These are phyloP conservation scores for Drosophila nigricruria DNA, from an alignment of 2,888 invertebrate species.

Conservation along the genomic window DNA sequence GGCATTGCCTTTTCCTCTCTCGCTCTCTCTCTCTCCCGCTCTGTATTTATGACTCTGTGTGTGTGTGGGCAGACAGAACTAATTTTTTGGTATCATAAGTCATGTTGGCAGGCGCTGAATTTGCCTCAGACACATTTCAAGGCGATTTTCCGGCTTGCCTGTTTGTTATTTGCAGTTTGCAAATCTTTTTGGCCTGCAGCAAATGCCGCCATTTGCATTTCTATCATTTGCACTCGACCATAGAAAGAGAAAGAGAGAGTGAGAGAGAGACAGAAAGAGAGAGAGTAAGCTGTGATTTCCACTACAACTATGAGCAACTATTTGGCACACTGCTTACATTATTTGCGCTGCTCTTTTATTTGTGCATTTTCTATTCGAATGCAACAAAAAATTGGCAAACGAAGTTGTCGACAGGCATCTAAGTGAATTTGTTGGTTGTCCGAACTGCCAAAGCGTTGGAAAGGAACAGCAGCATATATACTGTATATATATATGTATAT, in stretches of 20 bases:
- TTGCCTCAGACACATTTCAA: constrained; percentile 75
- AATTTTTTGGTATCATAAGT: constrained; percentile 62
- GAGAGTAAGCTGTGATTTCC: constrained; percentile 11
- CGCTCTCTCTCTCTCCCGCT: not conserved
- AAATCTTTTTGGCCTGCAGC: constrained; percentile 43
- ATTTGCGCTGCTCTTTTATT: constrained; percentile 50
- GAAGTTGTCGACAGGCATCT: constrained; percentile 67
- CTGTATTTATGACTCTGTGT: constrained; percentile 15
- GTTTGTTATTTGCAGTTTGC: constrained; percentile 54
- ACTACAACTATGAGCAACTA: constrained; percentile 37
- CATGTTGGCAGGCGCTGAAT: constrained; percentile 58
- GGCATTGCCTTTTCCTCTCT: constrained; percentile 13
- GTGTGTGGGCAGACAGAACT: constrained; percentile 50
- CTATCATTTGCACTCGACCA: constrained; percentile 15
- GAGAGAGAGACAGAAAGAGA: not conserved
- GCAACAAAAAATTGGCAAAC: constrained; percentile 63
- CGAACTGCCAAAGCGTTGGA: constrained; percentile 22
- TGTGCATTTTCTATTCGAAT: constrained; percentile 45
- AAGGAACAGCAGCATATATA: constrained; percentile 5
- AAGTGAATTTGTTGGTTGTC: constrained; percentile 70
- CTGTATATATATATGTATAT: not conserved
- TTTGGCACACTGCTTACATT: constrained; percentile 67
- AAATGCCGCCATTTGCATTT: constrained; percentile 55
- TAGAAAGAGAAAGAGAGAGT: not conserved
- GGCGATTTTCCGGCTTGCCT: constrained; percentile 67